Evolutionary conservation across 1,140 invertebrate genomes (phyloP).

Genomic region (Atopsyche davidsoni): DNA sequence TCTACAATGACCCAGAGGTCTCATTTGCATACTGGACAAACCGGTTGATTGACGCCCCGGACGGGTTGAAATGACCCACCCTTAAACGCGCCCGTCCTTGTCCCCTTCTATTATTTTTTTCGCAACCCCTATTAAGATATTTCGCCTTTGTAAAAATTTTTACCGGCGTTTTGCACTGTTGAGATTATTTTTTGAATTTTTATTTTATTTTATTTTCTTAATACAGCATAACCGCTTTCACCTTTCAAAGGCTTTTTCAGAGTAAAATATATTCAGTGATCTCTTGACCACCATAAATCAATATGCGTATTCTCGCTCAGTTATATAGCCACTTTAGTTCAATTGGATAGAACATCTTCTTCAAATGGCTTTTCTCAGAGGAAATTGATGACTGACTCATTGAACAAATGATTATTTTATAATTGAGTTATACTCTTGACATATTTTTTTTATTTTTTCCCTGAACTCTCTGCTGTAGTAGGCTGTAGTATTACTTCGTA

Average conservation of each 20-base stretch:
- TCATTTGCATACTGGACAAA: conserved; percentile 1
- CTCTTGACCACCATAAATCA: background rate
- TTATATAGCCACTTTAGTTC: background rate
- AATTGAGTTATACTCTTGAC: background rate
- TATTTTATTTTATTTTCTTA: too few species aligned
- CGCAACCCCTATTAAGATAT: too few species aligned
- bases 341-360: background rate
- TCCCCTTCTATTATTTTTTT: too few species aligned
- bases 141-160: too few species aligned
- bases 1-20: background rate
- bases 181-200: too few species aligned
- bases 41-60: background rate
- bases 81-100: too few species aligned
- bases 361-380: background rate
- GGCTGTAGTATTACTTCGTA: too few species aligned
- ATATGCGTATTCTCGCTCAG: background rate
- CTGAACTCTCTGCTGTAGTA: background rate
- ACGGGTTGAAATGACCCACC: too few species aligned
- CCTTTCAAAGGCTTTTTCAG: too few species aligned
- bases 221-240: too few species aligned
- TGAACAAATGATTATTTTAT: background rate
- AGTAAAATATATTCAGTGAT: background rate
- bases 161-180: too few species aligned
- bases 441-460: too few species aligned
- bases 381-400: background rate